Conservation (phyloP, 2,797 vertebrate species). For the Cyclura pinguis region DNA sequence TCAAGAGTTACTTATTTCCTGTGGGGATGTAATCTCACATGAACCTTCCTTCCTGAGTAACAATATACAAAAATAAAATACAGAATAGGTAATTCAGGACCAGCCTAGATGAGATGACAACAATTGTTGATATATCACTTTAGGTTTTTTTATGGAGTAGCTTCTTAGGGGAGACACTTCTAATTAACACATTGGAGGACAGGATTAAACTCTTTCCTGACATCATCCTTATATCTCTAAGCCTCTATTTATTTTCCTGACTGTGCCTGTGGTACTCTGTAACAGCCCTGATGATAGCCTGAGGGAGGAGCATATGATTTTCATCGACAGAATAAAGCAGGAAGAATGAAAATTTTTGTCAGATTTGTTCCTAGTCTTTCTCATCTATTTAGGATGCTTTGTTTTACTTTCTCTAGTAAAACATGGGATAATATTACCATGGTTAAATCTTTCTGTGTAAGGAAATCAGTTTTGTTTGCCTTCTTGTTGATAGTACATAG, state of each 20-base stretch:
- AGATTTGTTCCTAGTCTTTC: neutral
- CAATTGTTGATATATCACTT: neutral
- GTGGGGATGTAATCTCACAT: neutral
- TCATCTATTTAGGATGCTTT: neutral
- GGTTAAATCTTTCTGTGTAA: neutral
- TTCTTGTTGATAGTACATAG: no score
- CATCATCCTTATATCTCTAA: no score
- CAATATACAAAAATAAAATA: neutral
- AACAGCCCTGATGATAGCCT: neutral
- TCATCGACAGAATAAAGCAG: no score
- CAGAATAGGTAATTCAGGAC: neutral
- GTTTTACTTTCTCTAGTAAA: neutral
- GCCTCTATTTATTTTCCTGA: no score
- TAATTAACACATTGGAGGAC: neutral
- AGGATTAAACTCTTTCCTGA: neutral
- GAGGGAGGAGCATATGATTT: no score
- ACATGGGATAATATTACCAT: neutral
- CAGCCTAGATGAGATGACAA: neutral
- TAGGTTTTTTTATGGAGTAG: no score
- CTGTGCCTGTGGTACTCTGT: neutral
- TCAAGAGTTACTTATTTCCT: neutral
- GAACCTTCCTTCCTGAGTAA: neutral
- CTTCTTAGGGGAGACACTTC: no score
- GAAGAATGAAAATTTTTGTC: neutral
- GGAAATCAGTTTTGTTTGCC: neutral